These are phyloP conservation scores for Acinonyx jubatus DNA, from an alignment of 2,113 vertebrate genomes.

Conservation along the genomic window DNA sequence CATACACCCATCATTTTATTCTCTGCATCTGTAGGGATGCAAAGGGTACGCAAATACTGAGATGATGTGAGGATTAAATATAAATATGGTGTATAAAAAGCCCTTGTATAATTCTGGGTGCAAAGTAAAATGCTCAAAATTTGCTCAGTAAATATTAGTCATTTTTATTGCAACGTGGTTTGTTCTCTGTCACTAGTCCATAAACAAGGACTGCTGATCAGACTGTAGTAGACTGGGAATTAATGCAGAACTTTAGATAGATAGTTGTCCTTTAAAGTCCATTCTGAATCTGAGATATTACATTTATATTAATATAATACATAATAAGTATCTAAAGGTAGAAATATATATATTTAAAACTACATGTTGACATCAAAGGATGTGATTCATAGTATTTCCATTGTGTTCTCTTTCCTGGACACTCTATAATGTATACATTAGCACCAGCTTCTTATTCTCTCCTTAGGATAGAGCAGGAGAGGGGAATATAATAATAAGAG, in stretches of 20 bases:
- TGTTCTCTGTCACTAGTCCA: neutral
- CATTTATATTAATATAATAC: neutral
- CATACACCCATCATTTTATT: neutral
- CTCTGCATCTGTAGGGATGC: neutral
- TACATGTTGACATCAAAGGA: neutral
- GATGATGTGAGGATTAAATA: neutral
- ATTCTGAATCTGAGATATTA: neutral
- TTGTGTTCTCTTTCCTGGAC: neutral
- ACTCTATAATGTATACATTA: neutral
- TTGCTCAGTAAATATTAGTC: neutral
- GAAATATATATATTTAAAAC: neutral
- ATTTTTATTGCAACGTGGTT: neutral
- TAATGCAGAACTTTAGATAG: neutral
- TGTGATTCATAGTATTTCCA: neutral
- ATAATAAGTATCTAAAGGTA: neutral
- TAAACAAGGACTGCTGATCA: neutral
- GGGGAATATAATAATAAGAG: too few species aligned
- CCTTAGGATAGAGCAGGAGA: neutral
- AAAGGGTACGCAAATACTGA: neutral
- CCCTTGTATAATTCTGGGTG: neutral
- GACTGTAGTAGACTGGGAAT: neutral
- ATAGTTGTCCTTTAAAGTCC: neutral
- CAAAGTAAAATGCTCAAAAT: neutral
- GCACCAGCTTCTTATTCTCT: neutral
- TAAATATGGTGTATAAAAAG: neutral